Base-by-base conservation (phyloP, 2,888 invertebrate genomes). In the Plagodis pulveraria region DNA sequence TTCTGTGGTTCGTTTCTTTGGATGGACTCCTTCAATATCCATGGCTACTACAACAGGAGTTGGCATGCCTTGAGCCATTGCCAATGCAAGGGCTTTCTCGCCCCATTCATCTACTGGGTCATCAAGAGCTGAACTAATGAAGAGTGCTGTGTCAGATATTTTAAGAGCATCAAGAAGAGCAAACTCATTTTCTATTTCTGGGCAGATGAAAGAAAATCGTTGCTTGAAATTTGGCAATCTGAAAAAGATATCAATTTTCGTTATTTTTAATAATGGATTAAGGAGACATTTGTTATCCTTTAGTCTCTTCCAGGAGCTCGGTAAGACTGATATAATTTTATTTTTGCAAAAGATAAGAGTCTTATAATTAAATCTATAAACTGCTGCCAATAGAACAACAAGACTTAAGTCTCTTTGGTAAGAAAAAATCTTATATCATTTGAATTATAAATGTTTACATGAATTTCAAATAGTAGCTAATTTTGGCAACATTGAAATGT, bases 221-320 rank as follows among this genome's bases (percentile, higher is more conserved):
- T 98, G 97, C 80, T 98, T 98, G 80, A 98, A 97, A 66, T 97
- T 94, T 9, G 97, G 96, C 65, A 97, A 80, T 71, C 97, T 97
- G 84, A 74, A 93, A 93, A 69, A 5, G 22, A 10, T 6, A 43
- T 2, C 22, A 22, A 4, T 22, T 22, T 22, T 22, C n/a, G n/a
- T n/a, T n/a, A n/a, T n/a, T n/a, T n/a, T 22, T 22, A 22, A 2
- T 22, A 22, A 22, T 22, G 22, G 22, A 1, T 22, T 22, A 2
- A 22, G 22, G 22, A 22, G 22, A 22, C 22, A 22, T 22, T 22
- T 22, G 22, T 22, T 22, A 22, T 22, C 22, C 22, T 4, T 22
- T 22, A 1, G 4, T 22, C 22, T 22, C 22, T 22, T 22, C 4
- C 22, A 22, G 22, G 22, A 22, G 4, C 22, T 22, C 22, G 4